Evolutionary conservation across 2,797 vertebrate genomes (phyloP), one percentile per base, ranked within the genome.

Genomic region (Scolopax bukidnonensis): DNA sequence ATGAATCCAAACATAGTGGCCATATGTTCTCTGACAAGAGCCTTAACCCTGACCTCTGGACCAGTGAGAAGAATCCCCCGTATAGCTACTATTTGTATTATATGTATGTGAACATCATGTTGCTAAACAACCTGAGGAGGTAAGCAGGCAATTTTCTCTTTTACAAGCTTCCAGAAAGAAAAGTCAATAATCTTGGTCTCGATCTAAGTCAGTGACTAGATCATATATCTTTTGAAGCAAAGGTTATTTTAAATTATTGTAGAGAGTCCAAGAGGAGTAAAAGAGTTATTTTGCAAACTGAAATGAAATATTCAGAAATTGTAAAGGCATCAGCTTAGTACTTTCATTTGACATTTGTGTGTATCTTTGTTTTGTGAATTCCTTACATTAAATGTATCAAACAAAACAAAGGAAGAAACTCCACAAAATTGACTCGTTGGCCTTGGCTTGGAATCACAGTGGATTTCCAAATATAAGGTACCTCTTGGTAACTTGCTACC

Each of bases 71-170:
- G 83, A 99, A 99, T 97, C 99, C 99, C 1, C 99, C 99, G 0
- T 99, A 99, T 90, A 99, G 98, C 84, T 99, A 99, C 97, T 99
- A 99, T 96, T 97, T 99, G 87, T 99, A 99, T 96, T 99, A 99
- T 79, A 99, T 99, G 99, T 99, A 99, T 3, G 98, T 98, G 97
- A 99, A 99, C 98, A 98, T 99, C 97, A 99, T 99, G 99, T 98
- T 99, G 96, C 98, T 99, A 78, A 99, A 99, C 98, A 99, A 99
- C 97, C 98, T 99, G 87, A 98, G 99, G 97, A 99, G 98, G 99
- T 99, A 97, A 85, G 97, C 95, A 94, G 57, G 43, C 2, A n/a
- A 21, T 83, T 68, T 93, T 21, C 48, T 87, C 15, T 87, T 43
- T 40, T 80, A 71, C 3, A 41, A 33, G 24, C 33, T 78, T 77